Evolutionary conservation across 2,113 vertebrate genomes (phyloP).

Genomic region (Australoheros scitulus): DNA sequence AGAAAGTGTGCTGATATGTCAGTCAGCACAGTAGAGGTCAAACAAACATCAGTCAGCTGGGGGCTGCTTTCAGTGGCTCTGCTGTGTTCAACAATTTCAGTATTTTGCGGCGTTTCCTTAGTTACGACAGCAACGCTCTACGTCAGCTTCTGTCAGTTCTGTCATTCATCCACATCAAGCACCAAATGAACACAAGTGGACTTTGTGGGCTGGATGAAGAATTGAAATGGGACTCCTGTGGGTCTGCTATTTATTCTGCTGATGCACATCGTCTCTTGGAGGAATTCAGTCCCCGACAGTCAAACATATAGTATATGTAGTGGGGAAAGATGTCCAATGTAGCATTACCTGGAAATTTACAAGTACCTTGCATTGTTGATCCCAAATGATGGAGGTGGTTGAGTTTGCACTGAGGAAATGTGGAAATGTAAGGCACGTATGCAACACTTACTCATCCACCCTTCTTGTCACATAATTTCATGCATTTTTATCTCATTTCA

Average conservation of each 20-base stretch:
- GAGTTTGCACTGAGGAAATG: background rate
- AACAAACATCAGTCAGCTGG: background rate
- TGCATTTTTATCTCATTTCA: background rate
- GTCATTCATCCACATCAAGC: background rate
- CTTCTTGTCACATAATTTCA: background rate
- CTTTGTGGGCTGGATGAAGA: constrained; percentile 3
- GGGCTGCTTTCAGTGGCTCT: background rate
- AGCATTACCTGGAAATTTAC: background rate
- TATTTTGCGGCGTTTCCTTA: background rate
- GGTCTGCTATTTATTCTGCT: background rate
- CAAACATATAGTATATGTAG: background rate
- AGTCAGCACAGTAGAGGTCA: background rate
- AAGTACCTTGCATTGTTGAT: background rate
- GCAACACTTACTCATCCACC: background rate
- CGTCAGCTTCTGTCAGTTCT: background rate
- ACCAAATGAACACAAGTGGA: constrained; percentile 28
- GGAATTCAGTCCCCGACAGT: background rate
- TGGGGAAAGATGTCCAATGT: background rate
- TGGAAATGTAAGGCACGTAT: background rate
- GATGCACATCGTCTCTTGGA: background rate
- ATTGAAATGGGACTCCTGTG: background rate
- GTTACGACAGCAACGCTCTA: background rate
- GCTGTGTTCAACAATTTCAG: background rate
- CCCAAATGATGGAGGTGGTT: background rate
- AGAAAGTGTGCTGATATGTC: background rate